Conservation (phyloP, 2,888 invertebrate genomes). For the Gymnocheta viridis region DNA sequence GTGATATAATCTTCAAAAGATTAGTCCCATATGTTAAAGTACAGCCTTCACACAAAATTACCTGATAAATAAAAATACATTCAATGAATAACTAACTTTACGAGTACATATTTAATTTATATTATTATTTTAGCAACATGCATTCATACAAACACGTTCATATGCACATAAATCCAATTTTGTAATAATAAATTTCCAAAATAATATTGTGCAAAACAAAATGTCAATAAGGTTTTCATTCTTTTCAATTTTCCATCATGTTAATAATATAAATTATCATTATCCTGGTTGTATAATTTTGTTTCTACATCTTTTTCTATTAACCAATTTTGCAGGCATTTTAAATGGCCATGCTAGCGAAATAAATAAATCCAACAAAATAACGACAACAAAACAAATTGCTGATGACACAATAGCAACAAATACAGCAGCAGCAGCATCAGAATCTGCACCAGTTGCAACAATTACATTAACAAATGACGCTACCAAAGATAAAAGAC, state of each 20-base stretch:
- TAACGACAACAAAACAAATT: conserved; percentile 71
- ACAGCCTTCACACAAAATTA: no score
- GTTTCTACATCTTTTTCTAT: conserved; percentile 5
- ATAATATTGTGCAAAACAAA: neutral
- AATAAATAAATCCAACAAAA: conserved; percentile 71
- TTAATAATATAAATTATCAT: conserved; percentile 25
- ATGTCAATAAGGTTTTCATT: neutral
- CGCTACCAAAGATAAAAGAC: conserved; percentile 79
- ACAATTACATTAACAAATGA: conserved; percentile 69
- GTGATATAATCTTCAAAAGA: no score
- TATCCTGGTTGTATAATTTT: conserved; percentile 19
- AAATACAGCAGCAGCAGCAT: conserved; percentile 34
- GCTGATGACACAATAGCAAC: conserved; percentile 62
- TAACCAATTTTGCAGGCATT: conserved; percentile 66
- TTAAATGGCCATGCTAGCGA: conserved; percentile 59
- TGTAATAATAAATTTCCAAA: conserved; percentile 9
- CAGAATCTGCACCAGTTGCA: conserved; percentile 56
- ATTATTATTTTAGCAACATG: neutral
- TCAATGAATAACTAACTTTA: neutral
- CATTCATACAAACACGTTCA: neutral
- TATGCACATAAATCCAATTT: neutral
- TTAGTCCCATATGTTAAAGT: no score
- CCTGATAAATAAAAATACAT: neutral
- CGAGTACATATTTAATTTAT: neutral
- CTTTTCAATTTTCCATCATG: neutral